A percentile compares a stretch with the other conserved stretches of the same genome.
phyloP scores from a whole-genome alignment of 2,797 vertebrate genomes.

The Fistularia tabacaria region DNA sequence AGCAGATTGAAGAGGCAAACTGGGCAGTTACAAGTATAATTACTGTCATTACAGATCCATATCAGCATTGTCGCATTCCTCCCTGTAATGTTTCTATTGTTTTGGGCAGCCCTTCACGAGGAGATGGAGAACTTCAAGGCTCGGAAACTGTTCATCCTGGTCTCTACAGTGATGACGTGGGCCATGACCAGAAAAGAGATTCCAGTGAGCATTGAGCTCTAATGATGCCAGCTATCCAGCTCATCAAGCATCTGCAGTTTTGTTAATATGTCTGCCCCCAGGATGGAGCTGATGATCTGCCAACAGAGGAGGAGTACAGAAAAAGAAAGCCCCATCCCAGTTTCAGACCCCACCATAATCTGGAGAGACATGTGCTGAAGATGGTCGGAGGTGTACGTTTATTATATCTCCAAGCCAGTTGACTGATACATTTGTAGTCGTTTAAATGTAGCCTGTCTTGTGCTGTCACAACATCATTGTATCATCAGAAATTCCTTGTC shows the following conservation, averaged over 20 bases:
- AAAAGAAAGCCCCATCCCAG: conserved; percentile 79
- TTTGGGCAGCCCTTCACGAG: conserved; percentile 74
- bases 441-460: neutral
- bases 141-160: conserved; percentile 86
- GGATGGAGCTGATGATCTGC: conserved; percentile 76
- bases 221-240: too few species aligned
- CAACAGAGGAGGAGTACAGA: conserved; percentile 84
- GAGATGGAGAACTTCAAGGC: conserved; percentile 73
- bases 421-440: too few species aligned
- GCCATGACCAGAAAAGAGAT: conserved; percentile 77
- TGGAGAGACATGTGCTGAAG: conserved; percentile 86
- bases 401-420: neutral
- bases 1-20: conserved; percentile 80
- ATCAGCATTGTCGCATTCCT: neutral
- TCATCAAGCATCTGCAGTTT: neutral
- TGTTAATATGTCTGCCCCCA: conserved; percentile 31
- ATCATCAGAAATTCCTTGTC: neutral
- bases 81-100: neutral
- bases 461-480: neutral
- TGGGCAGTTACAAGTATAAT: conserved; percentile 77
- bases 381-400: conserved; percentile 80
- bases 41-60: too few species aligned
- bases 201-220: conserved; percentile 72
- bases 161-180: conserved; percentile 94
- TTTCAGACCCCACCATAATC: conserved; percentile 79